Conservation (phyloP, 2,888 invertebrate genomes). For the Polia nebulosa region DNA sequence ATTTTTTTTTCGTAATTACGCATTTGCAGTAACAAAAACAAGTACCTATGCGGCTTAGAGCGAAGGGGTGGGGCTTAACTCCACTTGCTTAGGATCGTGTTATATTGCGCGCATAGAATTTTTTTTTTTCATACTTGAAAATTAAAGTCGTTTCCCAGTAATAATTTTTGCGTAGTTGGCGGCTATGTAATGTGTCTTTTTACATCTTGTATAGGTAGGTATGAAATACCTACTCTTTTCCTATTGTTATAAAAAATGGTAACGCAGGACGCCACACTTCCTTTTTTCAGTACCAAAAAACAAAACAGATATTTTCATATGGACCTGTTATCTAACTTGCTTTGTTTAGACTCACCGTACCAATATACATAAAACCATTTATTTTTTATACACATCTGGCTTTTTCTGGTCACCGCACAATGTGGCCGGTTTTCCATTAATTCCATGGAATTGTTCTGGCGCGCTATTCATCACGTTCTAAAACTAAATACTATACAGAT, state of each 20-base stretch:
- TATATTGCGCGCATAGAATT: too few species aligned
- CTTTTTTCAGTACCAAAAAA: slow-evolving; percentile 20
- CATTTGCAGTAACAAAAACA: too few species aligned
- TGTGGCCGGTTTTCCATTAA: slow-evolving; percentile 3
- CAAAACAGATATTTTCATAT: slow-evolving; percentile 23
- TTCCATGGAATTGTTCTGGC: slow-evolving; percentile 22
- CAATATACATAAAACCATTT: slow-evolving; percentile 24
- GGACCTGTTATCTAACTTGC: slow-evolving; percentile 11
- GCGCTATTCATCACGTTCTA: slow-evolving; percentile 7
- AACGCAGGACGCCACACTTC: neutral
- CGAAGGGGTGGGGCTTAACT: too few species aligned
- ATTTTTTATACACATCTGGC: slow-evolving; percentile 19
- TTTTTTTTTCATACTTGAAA: too few species aligned
- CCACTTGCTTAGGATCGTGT: too few species aligned
- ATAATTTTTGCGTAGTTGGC: too few species aligned
- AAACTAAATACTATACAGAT: neutral
- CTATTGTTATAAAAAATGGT: neutral
- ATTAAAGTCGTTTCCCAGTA: too few species aligned
- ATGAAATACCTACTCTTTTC: neutral
- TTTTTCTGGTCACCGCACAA: slow-evolving; percentile 23
- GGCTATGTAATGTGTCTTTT: too few species aligned
- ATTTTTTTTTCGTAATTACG: too few species aligned
- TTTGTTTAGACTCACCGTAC: slow-evolving; percentile 29
- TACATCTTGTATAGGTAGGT: too few species aligned
- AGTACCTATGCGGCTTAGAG: too few species aligned